Evolutionary conservation across 2,113 vertebrate species (phyloP).

Genomic region (Neotoma lepida): DNA sequence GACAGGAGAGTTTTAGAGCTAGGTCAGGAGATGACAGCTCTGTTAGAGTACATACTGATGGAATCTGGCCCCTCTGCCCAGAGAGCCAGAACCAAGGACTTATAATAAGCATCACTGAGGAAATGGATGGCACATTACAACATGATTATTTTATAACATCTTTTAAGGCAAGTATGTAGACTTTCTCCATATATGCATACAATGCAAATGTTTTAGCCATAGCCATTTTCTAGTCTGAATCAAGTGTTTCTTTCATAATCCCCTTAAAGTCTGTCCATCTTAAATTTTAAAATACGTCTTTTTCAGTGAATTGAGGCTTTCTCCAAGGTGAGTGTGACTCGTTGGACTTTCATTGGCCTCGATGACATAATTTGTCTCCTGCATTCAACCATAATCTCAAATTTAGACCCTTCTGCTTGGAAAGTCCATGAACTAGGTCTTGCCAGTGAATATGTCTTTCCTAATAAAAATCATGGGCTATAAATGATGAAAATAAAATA

Average conservation of each 20-base stretch:
- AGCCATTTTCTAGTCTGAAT: not conserved
- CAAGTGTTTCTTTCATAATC: not conserved
- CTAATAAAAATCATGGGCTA: conserved; percentile 17
- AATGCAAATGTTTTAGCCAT: not conserved
- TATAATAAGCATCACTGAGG: not conserved
- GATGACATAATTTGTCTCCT: not conserved
- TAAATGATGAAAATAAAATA: not conserved
- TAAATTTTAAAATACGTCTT: not conserved
- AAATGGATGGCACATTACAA: not conserved
- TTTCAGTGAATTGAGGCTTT: not conserved
- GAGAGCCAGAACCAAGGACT: not conserved
- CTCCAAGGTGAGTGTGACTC: not conserved
- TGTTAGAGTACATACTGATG: not conserved
- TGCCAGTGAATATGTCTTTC: not conserved
- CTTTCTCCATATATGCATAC: not conserved
- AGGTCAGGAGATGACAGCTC: conserved; percentile 30
- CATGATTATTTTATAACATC: not conserved
- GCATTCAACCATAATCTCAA: not conserved
- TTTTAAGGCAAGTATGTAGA: not conserved
- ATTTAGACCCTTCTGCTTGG: not conserved
- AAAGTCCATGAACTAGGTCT: not conserved
- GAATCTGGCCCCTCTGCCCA: not conserved
- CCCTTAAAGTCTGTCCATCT: not conserved
- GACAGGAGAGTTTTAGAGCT: not conserved
- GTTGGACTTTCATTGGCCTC: not conserved